These are phyloP conservation scores for Drosophila antonietae DNA, from an alignment of 2,888 invertebrate species.

Conservation along the genomic window DNA sequence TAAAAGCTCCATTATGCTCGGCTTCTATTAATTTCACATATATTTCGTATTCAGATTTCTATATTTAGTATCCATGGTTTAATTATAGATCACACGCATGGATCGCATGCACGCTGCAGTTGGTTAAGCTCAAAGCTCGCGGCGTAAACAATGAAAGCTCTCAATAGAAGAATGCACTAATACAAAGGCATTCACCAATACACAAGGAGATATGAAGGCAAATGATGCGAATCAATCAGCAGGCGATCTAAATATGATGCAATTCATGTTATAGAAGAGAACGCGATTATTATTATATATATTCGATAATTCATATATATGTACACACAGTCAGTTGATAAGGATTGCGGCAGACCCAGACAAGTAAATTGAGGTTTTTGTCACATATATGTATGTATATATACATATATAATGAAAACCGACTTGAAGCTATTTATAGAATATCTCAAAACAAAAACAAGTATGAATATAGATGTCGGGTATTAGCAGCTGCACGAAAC, in stretches of 20 bases:
- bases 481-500: not conserved
- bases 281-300: not conserved
- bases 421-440: constrained; percentile 39
- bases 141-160: constrained; percentile 10
- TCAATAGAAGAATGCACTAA: not conserved
- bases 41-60: not conserved
- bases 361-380: constrained; percentile 18
- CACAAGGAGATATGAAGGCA: constrained; percentile 1
- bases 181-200: not conserved
- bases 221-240: constrained; percentile 16
- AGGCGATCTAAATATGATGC: constrained; percentile 19
- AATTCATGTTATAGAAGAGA: constrained; percentile 11
- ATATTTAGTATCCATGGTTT: not conserved
- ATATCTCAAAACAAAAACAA: not conserved
- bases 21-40: too few relatives aligned
- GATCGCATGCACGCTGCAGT: not conserved
- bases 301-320: not conserved
- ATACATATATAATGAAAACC: not conserved
- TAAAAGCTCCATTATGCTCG: too few relatives aligned
- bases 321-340: constrained; percentile 24
- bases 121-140: constrained; percentile 11
- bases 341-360: constrained; percentile 37
- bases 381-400: constrained; percentile 1
- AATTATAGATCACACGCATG: not conserved
- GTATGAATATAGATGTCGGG: not conserved